Evolutionary conservation across 2,113 vertebrate species (phyloP).

Genomic region (Chloebia gouldiae): DNA sequence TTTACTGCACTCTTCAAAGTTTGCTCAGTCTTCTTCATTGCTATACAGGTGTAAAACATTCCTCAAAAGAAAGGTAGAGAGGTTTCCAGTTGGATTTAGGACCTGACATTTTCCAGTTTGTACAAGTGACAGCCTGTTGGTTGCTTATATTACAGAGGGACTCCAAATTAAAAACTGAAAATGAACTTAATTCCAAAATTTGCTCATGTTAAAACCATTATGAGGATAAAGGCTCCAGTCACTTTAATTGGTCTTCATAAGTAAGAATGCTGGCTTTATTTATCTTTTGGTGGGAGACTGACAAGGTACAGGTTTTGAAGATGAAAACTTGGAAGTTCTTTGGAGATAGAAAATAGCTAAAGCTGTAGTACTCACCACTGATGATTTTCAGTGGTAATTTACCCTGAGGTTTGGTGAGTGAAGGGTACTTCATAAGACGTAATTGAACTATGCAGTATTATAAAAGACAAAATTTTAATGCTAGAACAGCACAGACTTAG

Average conservation of each 20-base stretch:
- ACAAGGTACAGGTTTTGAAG: not conserved
- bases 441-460: not conserved
- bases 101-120: not conserved
- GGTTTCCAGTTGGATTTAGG: not conserved
- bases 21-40: not conserved
- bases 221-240: not conserved
- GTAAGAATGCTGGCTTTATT: not conserved
- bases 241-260: not conserved
- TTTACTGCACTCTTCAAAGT: not conserved
- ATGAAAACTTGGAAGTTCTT: not conserved
- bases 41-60: not conserved
- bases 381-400: not conserved
- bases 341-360: not conserved
- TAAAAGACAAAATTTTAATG: not conserved
- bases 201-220: not conserved
- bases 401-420: not conserved
- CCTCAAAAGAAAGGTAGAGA: not conserved
- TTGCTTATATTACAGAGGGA: not conserved
- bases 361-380: not conserved
- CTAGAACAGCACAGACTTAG: not conserved
- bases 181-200: not conserved
- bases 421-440: not conserved
- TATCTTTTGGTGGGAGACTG: not conserved
- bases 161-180: not conserved
- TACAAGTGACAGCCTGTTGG: not conserved